Conservation (phyloP, 2,888 invertebrate genomes). For the Spilarctia lutea region DNA sequence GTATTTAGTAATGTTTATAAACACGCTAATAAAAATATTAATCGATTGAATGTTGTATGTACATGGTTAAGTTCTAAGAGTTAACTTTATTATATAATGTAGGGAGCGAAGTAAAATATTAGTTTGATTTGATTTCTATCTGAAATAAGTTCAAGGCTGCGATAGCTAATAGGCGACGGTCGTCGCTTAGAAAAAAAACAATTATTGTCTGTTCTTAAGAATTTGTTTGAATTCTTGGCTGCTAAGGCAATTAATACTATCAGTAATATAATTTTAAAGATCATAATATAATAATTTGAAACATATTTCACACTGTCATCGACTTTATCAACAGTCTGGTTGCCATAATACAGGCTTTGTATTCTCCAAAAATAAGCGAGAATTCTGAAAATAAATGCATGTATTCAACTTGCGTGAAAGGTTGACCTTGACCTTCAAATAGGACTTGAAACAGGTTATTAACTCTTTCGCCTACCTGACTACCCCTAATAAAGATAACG, state of each 20-base stretch:
- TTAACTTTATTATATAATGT: neutral
- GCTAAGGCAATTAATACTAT: neutral
- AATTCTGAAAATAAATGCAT: neutral
- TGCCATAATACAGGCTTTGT: neutral
- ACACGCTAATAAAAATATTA: neutral
- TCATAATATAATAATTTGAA: neutral
- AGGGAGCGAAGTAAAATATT: neutral
- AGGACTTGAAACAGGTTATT: slow-evolving; percentile 27
- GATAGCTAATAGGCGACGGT: neutral
- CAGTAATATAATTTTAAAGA: neutral
- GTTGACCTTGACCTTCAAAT: slow-evolving; percentile 16
- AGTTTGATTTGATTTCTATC: neutral
- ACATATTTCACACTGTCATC: neutral
- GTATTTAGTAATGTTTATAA: neutral
- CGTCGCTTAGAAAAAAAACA: neutral
- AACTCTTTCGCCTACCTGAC: slow-evolving; percentile 32
- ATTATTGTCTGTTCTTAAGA: neutral
- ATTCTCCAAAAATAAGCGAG: neutral
- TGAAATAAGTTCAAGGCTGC: neutral
- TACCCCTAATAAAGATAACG: slow-evolving; percentile 63
- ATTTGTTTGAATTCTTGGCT: neutral
- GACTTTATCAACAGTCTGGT: neutral
- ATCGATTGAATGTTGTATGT: too few species aligned
- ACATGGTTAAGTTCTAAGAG: neutral
- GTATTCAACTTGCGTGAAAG: neutral